Evolutionary conservation across 2,113 vertebrate genomes (phyloP), one percentile per base, ranked within the genome.

Genomic region (Anguilla japonica): DNA sequence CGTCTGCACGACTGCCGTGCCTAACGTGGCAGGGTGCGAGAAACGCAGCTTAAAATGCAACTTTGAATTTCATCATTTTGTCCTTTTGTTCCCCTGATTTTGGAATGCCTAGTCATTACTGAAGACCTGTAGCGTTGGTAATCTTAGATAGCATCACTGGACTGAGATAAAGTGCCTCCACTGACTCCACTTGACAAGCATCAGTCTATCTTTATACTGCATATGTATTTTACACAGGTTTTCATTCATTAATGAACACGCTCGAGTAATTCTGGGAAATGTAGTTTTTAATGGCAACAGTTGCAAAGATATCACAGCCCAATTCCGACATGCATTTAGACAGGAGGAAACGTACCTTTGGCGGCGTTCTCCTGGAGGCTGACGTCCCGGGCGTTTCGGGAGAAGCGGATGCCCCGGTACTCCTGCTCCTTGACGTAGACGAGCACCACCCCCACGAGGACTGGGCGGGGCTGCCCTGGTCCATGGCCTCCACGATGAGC

Each of bases 401-500:
- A 95, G 85, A 99, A 99, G 46, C 96, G 97, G 78, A 97, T 96
- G 9, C 98, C 98, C 0, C 7, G 93, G 89, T 97, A 96, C 16
- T 94, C 91, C 89, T 98, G 95, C 40, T 98, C 98, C 81, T 96
- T 97, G 60, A 99, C 90, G 0, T 96, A 96, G 88, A 99, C 94
- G 56, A 98, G 93, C 89, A 99, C 97, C 81, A 99, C 98, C 0
- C 98, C 98, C 0, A 97, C 43, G 98, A 96, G 79, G 98, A 99
- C 84, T 97, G 96, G 0, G 98, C 94, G 0, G 98, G 97, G 41
- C 94, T 97, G 40, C 98, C 98, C 91, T 99, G 96, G 92, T 99
- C 98, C 0, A 97, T 97, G 87, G 98, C 98, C 93, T 98, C 96
- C 71, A 99, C 90, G 2, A 99, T 98, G 71, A 99, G 93, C 0